phyloP scores from a whole-genome alignment of 1,140 invertebrate genomes.

The Charaxes varanes region DNA sequence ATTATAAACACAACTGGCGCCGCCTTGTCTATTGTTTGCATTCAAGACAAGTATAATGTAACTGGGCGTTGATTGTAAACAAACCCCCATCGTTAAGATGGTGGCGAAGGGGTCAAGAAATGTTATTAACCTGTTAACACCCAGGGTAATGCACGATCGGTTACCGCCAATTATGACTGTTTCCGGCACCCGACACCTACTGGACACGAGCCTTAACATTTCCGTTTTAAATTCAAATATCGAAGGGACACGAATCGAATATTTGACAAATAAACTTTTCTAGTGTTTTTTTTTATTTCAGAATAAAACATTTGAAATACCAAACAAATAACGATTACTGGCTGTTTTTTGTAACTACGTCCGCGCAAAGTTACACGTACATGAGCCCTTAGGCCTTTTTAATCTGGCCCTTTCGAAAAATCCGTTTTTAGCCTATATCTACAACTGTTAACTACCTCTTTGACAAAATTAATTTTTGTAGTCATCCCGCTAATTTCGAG shows the following conservation, averaged over 20 bases:
- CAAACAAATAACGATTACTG: neutral
- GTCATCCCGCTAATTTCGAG: no score
- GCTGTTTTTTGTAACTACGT: neutral
- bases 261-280: no score
- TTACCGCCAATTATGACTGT: slow-evolving; percentile 51
- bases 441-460: no score
- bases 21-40: neutral
- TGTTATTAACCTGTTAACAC: slow-evolving; percentile 66
- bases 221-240: neutral
- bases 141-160: slow-evolving; percentile 47
- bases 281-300: no score
- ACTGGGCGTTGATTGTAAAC: slow-evolving; percentile 4
- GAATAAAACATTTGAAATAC: no score
- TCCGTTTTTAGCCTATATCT: no score
- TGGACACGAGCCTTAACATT: slow-evolving; percentile 2
- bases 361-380: neutral
- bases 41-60: slow-evolving; percentile 1
- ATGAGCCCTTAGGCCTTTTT: no score
- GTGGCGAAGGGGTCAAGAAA: slow-evolving; percentile 46
- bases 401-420: no score
- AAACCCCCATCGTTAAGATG: slow-evolving; percentile 5
- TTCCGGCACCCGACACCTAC: slow-evolving; percentile 33
- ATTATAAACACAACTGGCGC: no score
- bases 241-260: no score
- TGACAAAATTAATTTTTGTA: no score